Evolutionary conservation across 2,888 invertebrate genomes (phyloP).

Genomic region (Trichopria drosophilae): DNA sequence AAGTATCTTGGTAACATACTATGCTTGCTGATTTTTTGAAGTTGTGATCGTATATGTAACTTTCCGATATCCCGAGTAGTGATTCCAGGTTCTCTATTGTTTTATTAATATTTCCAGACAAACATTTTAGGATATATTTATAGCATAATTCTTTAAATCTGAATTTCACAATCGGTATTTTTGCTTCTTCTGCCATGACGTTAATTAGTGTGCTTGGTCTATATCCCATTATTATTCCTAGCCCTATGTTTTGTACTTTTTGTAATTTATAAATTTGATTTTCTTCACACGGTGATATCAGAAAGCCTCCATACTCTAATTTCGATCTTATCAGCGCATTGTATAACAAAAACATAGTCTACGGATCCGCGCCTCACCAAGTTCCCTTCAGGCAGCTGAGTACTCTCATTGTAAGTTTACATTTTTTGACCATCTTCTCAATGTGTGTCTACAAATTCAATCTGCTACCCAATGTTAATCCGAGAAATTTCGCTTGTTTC

Average conservation of each 20-base stretch:
- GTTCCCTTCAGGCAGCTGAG: conserved; percentile 19
- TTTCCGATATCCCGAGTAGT: not conserved
- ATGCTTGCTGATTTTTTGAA: too few species aligned
- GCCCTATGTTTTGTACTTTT: conserved; percentile 20
- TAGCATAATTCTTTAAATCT: conserved; percentile 14
- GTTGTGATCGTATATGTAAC: conserved; percentile 14
- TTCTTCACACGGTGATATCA: conserved; percentile 13
- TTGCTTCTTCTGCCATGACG: conserved; percentile 21
- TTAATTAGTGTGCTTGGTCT: conserved; percentile 26
- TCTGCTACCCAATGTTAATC: conserved; percentile 11
- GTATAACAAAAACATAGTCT: conserved; percentile 6
- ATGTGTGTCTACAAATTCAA: conserved; percentile 19
- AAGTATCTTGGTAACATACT: too few species aligned
- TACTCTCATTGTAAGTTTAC: conserved; percentile 14
- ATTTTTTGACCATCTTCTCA: conserved; percentile 4
- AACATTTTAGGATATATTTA: conserved; percentile 12
- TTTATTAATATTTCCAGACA: not conserved
- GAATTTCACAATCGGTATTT: conserved; percentile 8
- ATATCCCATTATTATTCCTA: conserved; percentile 27
- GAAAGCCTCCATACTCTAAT: conserved; percentile 21
- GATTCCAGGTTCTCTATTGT: conserved; percentile 8
- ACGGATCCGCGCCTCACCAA: conserved; percentile 26
- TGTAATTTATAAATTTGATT: conserved; percentile 6
- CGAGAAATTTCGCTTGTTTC: conserved; percentile 15
- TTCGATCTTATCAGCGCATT: conserved; percentile 4